phyloP scores from a whole-genome alignment of 1,140 invertebrate genomes.

The Solenopsis fugax region DNA sequence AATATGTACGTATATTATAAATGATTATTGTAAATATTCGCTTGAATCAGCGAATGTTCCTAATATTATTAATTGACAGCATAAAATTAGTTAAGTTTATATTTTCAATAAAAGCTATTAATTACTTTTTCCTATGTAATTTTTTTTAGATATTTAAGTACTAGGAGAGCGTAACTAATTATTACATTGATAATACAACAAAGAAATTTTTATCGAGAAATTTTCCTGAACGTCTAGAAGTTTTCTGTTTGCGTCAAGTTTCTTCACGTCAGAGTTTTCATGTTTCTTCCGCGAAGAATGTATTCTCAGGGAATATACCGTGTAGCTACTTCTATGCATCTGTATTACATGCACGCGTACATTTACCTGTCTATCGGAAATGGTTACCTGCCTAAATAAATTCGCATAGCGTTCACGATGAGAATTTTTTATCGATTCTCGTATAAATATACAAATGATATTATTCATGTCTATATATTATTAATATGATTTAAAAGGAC shows the following conservation, averaged over 20 bases:
- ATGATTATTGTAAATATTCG: background rate
- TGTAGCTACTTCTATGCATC: background rate
- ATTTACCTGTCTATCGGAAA: background rate
- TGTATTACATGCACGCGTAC: background rate
- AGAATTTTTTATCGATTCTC: background rate
- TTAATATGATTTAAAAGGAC: slow-evolving; percentile 5
- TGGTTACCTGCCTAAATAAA: slow-evolving; percentile 9
- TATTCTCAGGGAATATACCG: background rate
- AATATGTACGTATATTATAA: background rate
- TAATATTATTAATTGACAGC: background rate
- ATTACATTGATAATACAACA: background rate
- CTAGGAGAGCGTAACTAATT: background rate
- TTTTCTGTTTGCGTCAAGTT: slow-evolving; percentile 18
- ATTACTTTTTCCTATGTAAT: background rate
- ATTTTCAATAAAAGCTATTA: background rate
- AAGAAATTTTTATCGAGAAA: background rate
- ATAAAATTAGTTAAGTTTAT: background rate
- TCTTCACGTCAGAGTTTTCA: slow-evolving; percentile 1
- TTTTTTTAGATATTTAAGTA: background rate
- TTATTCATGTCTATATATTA: background rate
- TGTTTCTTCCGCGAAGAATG: background rate
- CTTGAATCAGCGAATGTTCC: no score
- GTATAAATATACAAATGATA: background rate
- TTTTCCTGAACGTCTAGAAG: background rate
- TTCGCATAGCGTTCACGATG: background rate